phyloP scores from a whole-genome alignment of 2,113 vertebrate species.

The Columba livia region DNA sequence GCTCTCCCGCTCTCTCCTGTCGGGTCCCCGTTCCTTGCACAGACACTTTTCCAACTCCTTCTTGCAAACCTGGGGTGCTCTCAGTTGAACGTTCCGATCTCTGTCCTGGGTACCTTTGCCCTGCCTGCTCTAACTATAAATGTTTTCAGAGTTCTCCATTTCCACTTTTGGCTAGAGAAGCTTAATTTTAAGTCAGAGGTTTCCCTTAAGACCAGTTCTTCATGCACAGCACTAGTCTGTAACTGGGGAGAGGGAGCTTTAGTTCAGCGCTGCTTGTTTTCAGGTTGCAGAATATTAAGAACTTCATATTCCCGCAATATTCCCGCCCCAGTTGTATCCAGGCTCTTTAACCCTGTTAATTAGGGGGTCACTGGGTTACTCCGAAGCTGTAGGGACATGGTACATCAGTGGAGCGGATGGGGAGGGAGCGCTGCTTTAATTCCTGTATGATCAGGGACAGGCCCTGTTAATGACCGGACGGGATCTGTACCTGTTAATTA shows the following conservation, averaged over 20 bases:
- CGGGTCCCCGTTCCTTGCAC: neutral
- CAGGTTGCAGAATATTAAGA: neutral
- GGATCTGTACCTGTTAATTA: neutral
- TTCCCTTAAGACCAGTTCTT: neutral
- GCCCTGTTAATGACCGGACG: fast-evolving
- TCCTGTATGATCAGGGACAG: fast-evolving
- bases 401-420: neutral
- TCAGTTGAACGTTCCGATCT: fast-evolving
- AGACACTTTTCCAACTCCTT: neutral
- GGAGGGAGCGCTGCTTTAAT: neutral
- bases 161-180: neutral
- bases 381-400: fast-evolving
- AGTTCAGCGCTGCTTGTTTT: neutral
- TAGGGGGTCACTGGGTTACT: neutral
- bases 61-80: neutral
- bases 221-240: fast-evolving
- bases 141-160: neutral
- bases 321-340: fast-evolving
- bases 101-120: neutral
- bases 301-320: fast-evolving
- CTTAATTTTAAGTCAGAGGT: neutral
- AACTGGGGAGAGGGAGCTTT: neutral
- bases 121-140: neutral
- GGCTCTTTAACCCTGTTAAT: neutral
- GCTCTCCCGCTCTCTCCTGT: constrained; percentile 37